phyloP scores from a whole-genome alignment of 1,140 invertebrate genomes.

The Heliconius hermathena region DNA sequence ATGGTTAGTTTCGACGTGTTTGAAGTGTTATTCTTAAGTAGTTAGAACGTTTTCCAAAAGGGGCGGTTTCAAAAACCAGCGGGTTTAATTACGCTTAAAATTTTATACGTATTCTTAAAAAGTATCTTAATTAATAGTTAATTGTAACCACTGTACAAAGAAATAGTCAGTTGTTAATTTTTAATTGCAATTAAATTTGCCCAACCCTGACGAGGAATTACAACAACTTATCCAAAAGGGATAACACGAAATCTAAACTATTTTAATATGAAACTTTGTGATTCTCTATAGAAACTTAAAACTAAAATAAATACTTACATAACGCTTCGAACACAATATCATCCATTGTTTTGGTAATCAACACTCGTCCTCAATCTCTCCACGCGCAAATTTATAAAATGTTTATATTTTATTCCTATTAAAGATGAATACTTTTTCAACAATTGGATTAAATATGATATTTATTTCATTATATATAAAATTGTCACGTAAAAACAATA shows the following conservation, averaged over 20 bases:
- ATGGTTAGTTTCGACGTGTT: no score
- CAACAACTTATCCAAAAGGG: conserved; percentile 1
- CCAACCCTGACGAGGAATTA: not conserved
- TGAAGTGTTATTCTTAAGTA: no score
- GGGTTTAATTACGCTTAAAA: no score
- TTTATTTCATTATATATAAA: not conserved
- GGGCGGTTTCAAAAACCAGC: no score
- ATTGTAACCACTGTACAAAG: no score
- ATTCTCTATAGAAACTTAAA: conserved; percentile 50
- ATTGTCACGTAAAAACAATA: not conserved
- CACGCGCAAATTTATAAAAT: not conserved
- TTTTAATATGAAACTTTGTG: conserved; percentile 28
- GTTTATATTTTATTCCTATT: not conserved
- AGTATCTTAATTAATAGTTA: no score
- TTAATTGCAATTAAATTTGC: no score
- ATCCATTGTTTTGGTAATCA: conserved; percentile 28
- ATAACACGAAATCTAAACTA: conserved; percentile 11
- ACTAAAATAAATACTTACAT: conserved; percentile 67
- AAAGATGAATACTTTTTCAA: not conserved
- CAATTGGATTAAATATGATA: not conserved
- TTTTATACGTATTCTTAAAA: no score
- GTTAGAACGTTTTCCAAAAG: no score
- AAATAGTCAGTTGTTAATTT: no score
- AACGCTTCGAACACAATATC: conserved; percentile 54
- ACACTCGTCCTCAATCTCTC: conserved; percentile 10